Evolutionary conservation across 2,113 vertebrate genomes (phyloP).

Genomic region (Desmodus rotundus): DNA sequence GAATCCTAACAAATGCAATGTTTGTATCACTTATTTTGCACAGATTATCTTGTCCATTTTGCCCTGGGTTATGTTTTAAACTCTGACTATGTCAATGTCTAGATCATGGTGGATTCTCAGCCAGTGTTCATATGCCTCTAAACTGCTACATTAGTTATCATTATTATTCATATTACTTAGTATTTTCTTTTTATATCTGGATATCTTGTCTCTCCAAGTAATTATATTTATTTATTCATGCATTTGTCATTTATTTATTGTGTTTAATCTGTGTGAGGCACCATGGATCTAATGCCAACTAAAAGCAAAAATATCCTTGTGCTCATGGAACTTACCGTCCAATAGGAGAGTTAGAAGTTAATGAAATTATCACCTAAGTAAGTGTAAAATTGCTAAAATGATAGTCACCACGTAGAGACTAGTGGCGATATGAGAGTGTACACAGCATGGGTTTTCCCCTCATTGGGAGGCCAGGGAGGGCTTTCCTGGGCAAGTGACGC

Average conservation of each 20-base stretch:
- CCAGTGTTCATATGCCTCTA: neutral
- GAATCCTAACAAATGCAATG: neutral
- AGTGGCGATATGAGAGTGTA: neutral
- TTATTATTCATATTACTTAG: neutral
- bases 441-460: neutral
- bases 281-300: neutral
- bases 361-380: neutral
- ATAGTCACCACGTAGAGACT: neutral
- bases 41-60: neutral
- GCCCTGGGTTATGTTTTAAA: neutral
- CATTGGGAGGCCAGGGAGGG: neutral
- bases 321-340: neutral
- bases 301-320: neutral
- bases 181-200: neutral
- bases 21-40: neutral
- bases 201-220: neutral
- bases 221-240: neutral
- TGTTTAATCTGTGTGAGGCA: neutral
- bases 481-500: neutral
- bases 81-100: neutral
- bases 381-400: neutral
- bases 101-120: neutral
- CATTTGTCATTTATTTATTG: neutral
- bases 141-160: neutral
- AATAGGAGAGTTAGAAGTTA: neutral